These are phyloP conservation scores for Artibeus jamaicensis DNA, from an alignment of 2,797 vertebrate genomes.

Conservation along the genomic window DNA sequence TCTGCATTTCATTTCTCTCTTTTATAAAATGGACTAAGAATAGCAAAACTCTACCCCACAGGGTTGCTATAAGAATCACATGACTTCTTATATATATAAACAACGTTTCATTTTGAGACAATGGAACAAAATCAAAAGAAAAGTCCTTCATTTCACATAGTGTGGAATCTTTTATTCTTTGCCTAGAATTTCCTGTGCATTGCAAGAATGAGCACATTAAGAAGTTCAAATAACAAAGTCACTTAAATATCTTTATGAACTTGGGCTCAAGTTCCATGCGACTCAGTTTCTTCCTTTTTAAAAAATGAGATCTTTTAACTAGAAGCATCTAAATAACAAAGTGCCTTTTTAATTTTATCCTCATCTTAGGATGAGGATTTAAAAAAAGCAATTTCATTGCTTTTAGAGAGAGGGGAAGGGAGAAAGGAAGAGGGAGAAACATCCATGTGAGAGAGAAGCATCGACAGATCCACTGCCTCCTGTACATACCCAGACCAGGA, in stretches of 20 bases:
- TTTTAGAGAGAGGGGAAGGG: too few species aligned
- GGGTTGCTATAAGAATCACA: background rate
- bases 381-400: too few species aligned
- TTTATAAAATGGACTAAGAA: background rate
- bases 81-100: background rate
- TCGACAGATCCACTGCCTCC: too few species aligned
- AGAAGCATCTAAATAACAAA: constrained; percentile 21
- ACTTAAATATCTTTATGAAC: background rate
- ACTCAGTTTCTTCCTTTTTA: background rate
- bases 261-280: background rate
- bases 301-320: background rate
- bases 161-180: background rate
- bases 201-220: background rate
- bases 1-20: background rate
- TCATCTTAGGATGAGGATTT: too few species aligned
- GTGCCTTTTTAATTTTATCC: background rate
- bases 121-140: background rate
- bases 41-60: background rate
- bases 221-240: background rate
- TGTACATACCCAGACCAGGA: too few species aligned
- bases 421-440: too few species aligned
- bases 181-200: background rate
- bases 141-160: background rate
- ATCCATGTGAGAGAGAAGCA: too few species aligned
- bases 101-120: background rate